phyloP scores from a whole-genome alignment of 2,113 vertebrate genomes.

The Gallinago media region DNA sequence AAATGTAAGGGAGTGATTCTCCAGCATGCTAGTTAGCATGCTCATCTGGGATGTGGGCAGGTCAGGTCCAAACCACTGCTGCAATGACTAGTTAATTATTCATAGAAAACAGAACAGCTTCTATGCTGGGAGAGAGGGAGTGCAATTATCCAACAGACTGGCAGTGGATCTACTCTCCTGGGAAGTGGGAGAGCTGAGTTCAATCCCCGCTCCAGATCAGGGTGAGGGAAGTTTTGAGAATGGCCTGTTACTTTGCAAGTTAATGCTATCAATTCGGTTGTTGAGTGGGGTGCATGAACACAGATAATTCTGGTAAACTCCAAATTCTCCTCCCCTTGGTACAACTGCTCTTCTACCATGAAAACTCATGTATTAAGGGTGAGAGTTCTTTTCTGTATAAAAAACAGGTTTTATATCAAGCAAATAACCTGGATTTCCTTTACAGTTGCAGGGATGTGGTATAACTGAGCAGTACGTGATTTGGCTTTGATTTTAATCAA shows the following conservation, averaged over 20 bases:
- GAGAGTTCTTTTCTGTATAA: neutral
- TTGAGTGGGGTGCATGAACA: rapidly evolving
- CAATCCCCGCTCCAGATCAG: neutral
- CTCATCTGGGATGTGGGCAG: slow-evolving; percentile 14
- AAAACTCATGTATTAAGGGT: neutral
- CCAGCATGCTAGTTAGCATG: neutral
- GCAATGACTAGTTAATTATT: slow-evolving; percentile 51
- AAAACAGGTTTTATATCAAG: neutral
- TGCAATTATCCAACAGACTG: slow-evolving; percentile 46
- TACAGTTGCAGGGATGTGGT: rapidly evolving
- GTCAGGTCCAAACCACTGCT: neutral
- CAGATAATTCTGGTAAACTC: neutral
- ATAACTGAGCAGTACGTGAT: neutral
- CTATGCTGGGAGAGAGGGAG: neutral
- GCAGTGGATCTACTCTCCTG: neutral
- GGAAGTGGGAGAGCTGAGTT: neutral
- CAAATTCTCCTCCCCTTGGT: neutral
- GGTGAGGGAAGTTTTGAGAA: neutral
- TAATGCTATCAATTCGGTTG: neutral
- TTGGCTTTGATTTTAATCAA: neutral
- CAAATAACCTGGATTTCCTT: neutral
- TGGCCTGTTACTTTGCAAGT: neutral
- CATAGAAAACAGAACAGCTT: slow-evolving; percentile 21
- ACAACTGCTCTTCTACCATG: neutral
- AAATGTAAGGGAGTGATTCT: slow-evolving; percentile 5